Percentiles rank a stretch among this genome's conserved stretches.
Conservation (phyloP, 1,140 invertebrate species). For the Teleogryllus occipitalis region DNA sequence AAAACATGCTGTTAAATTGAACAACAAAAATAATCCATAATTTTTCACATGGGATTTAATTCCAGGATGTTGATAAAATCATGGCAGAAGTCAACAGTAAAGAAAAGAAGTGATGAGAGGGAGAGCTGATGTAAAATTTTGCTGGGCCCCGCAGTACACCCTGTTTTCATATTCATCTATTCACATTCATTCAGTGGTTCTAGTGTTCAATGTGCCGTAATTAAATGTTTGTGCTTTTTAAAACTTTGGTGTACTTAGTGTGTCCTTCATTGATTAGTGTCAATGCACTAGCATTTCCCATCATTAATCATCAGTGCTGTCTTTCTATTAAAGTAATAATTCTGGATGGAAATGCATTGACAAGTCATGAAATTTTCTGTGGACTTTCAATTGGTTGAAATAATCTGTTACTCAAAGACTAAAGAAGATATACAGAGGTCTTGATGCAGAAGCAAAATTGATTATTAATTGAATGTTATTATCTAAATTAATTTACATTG, state of each 20-base stretch:
- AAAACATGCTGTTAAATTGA: neutral
- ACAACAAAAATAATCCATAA: slow-evolving; percentile 16
- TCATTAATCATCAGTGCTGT: neutral
- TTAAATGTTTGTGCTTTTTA: neutral
- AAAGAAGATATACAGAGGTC: slow-evolving; percentile 5
- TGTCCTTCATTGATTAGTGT: neutral
- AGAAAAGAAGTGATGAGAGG: slow-evolving; percentile 20
- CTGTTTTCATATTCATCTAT: slow-evolving; percentile 16
- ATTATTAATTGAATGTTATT: slow-evolving; percentile 2
- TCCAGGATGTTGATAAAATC: slow-evolving; percentile 33
- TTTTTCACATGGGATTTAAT: slow-evolving; percentile 25
- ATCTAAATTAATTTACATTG: neutral
- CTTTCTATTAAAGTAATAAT: neutral
- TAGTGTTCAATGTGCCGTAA: slow-evolving; percentile 4
- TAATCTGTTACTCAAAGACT: neutral
- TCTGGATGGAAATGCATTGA: neutral
- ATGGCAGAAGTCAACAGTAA: slow-evolving; percentile 28
- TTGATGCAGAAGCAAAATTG: neutral
- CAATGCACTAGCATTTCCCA: neutral
- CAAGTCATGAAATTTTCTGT: neutral
- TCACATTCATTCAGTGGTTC: slow-evolving; percentile 8
- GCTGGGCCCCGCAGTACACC: slow-evolving; percentile 17
- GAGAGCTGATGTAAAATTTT: slow-evolving; percentile 16
- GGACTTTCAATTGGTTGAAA: neutral
- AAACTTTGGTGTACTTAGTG: slow-evolving; percentile 1